These are phyloP conservation scores for Drosophila mauritiana DNA, from an alignment of 1,140 invertebrate genomes.

Conservation along the genomic window DNA sequence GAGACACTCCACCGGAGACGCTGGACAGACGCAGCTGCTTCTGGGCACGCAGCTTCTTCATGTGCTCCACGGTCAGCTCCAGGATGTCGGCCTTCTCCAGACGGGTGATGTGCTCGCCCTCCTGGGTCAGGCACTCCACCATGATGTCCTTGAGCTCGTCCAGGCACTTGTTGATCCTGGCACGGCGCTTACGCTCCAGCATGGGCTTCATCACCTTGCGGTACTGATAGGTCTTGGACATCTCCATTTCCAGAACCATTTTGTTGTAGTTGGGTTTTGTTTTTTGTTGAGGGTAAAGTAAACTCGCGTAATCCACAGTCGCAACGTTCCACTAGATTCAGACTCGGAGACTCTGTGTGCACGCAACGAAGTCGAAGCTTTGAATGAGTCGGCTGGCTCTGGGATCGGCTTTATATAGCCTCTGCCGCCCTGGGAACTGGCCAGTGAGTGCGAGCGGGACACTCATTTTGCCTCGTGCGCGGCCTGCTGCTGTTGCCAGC, in stretches of 20 bases:
- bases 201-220: slow-evolving; percentile 91
- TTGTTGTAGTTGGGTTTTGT: neutral
- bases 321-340: slow-evolving; percentile 8
- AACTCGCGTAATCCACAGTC: slow-evolving; percentile 73
- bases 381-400: slow-evolving; percentile 75
- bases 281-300: neutral
- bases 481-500: slow-evolving; percentile 51
- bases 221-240: slow-evolving; percentile 87
- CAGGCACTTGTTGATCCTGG: slow-evolving; percentile 94
- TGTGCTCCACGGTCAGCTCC: slow-evolving; percentile 94
- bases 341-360: slow-evolving; percentile 30
- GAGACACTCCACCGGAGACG: neutral
- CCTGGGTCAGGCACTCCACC: slow-evolving; percentile 85
- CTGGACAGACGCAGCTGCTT: slow-evolving; percentile 85
- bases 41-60: slow-evolving; percentile 89
- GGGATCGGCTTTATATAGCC: slow-evolving; percentile 74
- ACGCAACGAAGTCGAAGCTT: slow-evolving; percentile 66
- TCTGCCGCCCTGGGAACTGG: slow-evolving; percentile 25
- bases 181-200: slow-evolving; percentile 94
- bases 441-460: slow-evolving; percentile 63
- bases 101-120: slow-evolving; percentile 93
- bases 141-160: slow-evolving; percentile 95
- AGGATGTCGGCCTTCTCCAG: slow-evolving; percentile 96
- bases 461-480: slow-evolving; percentile 78
- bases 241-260: slow-evolving; percentile 84